Evolutionary conservation across 2,113 vertebrate species (phyloP).

Genomic region (Potamarius usumacintae): DNA sequence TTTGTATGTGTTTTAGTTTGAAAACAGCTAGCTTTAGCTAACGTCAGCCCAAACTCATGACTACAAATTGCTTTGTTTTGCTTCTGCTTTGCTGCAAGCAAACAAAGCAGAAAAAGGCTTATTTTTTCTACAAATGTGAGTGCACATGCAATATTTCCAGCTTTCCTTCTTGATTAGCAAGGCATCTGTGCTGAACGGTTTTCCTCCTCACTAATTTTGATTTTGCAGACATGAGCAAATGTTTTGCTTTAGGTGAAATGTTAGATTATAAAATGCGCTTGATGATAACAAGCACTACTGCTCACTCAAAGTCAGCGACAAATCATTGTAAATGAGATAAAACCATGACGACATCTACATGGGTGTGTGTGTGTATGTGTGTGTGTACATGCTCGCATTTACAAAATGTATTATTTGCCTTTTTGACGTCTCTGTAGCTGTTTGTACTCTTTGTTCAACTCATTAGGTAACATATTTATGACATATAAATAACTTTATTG

Average conservation of each 20-base stretch:
- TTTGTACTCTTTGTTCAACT: background rate
- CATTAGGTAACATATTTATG: background rate
- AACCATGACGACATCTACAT: background rate
- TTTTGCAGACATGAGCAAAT: background rate
- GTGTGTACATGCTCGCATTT: slow-evolving; percentile 8
- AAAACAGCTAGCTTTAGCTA: slow-evolving; percentile 4
- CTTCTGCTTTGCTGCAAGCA: background rate
- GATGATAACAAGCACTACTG: background rate
- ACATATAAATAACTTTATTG: background rate
- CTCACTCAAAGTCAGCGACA: background rate
- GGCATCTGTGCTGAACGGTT: background rate
- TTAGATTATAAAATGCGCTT: slow-evolving; percentile 10
- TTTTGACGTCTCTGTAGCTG: background rate
- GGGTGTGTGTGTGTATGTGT: background rate
- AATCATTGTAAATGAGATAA: background rate
- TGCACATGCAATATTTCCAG: background rate
- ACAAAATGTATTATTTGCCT: background rate
- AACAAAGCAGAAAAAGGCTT: background rate
- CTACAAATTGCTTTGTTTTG: too few relatives aligned
- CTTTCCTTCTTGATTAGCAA: background rate
- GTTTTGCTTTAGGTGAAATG: background rate
- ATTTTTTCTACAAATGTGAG: background rate
- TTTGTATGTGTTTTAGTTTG: background rate
- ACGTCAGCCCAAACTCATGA: background rate
- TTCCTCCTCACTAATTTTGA: background rate